Base-by-base conservation (phyloP, 2,888 invertebrate genomes). In the Cacoxenus indagator region DNA sequence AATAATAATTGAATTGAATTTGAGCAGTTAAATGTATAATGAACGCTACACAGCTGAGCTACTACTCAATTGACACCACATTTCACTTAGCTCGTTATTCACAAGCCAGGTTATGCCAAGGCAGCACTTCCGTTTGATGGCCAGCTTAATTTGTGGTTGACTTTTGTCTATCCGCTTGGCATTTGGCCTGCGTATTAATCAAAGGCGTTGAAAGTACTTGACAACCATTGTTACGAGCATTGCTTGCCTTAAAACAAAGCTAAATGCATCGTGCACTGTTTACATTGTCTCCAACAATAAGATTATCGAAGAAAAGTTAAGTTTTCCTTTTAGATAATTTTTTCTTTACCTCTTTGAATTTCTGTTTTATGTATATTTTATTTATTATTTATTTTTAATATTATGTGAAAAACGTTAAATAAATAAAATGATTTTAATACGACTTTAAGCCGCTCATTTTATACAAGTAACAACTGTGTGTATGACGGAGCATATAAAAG, bases 1-100 rank as follows among this genome's bases (percentile, higher is more conserved):
- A n/a, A n/a, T n/a, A n/a, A 43, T 61, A 61, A 61, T 61, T 61
- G 61, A 37, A 37, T 37, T 61, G 19, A 61, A 61, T 22, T 61
- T 61, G 43, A 8, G 19, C 37, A 61, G 43, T 43, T 22, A 61
- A 61, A 61, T 22, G 24, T 43, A 37, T 5, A 37, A 37, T 37
- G 37, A 37, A 37, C 54, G 29, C 4, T 26, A 29, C 57, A 22
- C 11, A 57, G 57, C 14, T 57, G 61, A 61, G 43, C 14, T 61
- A 37, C 17, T 43, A 9, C 43, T 22, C 11, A 3, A 37, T 61
- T 61, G 61, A 55, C 27, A 55, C 26, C 6, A 27, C 26, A 26
- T 3, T n/a, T 4, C 4, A 46, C 11, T 46, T 46, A n/a, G 46
- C 9, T n/a, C 17, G 17, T 46, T n/a, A 14, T 46, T n/a, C 2